phyloP scores from a whole-genome alignment of 2,888 invertebrate species.

The Crematogaster levior region DNA sequence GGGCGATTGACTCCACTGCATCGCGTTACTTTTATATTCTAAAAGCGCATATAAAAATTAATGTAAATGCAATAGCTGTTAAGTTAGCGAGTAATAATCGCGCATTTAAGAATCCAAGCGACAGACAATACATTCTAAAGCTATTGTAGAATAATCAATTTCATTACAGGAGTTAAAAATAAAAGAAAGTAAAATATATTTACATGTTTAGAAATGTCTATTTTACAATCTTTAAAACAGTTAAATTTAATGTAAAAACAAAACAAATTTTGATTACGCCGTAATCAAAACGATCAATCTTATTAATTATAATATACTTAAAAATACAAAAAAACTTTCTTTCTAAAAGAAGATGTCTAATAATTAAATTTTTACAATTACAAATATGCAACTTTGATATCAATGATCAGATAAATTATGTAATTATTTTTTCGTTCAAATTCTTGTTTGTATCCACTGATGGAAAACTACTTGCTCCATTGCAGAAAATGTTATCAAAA shows the following conservation, averaged over 20 bases:
- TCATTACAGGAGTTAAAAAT: neutral
- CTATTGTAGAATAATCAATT: neutral
- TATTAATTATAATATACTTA: neutral
- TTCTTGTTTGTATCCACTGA: neutral
- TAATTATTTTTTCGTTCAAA: neutral
- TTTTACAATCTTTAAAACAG: neutral
- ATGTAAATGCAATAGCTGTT: slow-evolving; percentile 28
- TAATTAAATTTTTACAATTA: neutral
- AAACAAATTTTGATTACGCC: too few species aligned
- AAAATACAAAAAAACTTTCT: neutral
- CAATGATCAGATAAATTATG: neutral
- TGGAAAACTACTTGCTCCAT: neutral
- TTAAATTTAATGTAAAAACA: neutral
- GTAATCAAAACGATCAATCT: neutral
- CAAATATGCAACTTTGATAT: neutral
- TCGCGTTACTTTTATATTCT: slow-evolving; percentile 53
- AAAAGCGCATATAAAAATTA: slow-evolving; percentile 37
- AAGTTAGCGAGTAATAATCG: slow-evolving; percentile 49
- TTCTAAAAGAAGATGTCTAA: neutral
- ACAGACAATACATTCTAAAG: neutral
- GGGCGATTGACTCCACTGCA: slow-evolving; percentile 54
- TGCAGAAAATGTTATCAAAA: slow-evolving; percentile 25
- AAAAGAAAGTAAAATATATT: neutral
- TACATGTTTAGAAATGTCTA: neutral
- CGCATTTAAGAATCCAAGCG: slow-evolving; percentile 24